These are phyloP conservation scores for Ctenicera cuprea DNA, from an alignment of 2,888 invertebrate species.

Conservation along the genomic window DNA sequence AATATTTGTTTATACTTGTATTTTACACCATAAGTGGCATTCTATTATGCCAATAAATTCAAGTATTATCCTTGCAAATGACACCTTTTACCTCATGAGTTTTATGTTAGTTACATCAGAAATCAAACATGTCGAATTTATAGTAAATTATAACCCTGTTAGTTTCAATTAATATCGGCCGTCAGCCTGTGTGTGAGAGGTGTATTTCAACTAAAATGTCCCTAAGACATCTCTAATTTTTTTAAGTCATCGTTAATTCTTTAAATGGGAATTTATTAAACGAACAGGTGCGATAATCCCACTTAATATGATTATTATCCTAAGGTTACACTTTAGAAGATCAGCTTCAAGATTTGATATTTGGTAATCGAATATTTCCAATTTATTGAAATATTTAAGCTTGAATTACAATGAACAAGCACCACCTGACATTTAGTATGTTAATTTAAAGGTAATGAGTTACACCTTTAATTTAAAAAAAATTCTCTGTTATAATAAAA, in stretches of 20 bases:
- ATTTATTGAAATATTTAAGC: slow-evolving; percentile 14
- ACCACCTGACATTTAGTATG: background rate
- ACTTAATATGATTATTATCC: slow-evolving; percentile 32
- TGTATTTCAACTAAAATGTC: slow-evolving; percentile 28
- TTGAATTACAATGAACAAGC: slow-evolving; percentile 18
- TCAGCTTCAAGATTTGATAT: background rate
- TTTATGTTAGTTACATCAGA: slow-evolving; percentile 29
- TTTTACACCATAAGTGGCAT: slow-evolving; percentile 15
- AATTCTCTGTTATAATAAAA: background rate
- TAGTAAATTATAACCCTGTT: slow-evolving; percentile 36
- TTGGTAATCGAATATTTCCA: slow-evolving; percentile 20
- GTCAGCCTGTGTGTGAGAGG: slow-evolving; percentile 21
- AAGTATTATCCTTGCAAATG: slow-evolving; percentile 29
- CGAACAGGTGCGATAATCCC: slow-evolving; percentile 31
- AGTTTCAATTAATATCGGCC: slow-evolving; percentile 37
- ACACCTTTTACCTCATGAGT: slow-evolving; percentile 24
- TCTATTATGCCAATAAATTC: slow-evolving; percentile 31
- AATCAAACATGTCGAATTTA: slow-evolving; percentile 38
- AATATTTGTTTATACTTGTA: slow-evolving; percentile 31
- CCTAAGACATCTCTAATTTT: slow-evolving; percentile 25
- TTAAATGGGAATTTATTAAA: slow-evolving; percentile 35
- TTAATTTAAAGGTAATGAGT: background rate
- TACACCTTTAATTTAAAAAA: background rate
- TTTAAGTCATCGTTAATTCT: slow-evolving; percentile 29
- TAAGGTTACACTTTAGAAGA: slow-evolving; percentile 26